Conservation (phyloP, 1,140 invertebrate genomes). For the Pseudomyrmex flavicornis region DNA sequence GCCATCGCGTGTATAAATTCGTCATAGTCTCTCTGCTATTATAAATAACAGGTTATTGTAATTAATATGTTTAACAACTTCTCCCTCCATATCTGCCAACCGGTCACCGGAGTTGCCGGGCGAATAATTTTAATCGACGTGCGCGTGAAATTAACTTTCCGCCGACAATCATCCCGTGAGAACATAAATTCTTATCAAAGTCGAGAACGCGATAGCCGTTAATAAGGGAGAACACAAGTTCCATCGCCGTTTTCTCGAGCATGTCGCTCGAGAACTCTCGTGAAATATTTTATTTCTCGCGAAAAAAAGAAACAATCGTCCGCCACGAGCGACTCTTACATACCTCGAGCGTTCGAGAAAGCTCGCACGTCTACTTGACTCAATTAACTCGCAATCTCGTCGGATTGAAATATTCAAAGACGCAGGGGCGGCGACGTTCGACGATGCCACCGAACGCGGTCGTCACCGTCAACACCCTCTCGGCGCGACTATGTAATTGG, state of each 20-base stretch:
- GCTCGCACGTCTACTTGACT: neutral
- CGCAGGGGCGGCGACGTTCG: neutral
- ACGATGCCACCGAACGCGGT: neutral
- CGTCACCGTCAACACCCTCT: conserved; percentile 45
- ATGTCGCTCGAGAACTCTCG: neutral
- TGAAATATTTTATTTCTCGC: conserved; percentile 5
- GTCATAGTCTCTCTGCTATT: neutral
- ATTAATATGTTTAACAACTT: conserved; percentile 61
- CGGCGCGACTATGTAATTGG: conserved; percentile 70
- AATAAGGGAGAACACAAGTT: neutral
- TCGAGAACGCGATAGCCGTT: conserved; percentile 24
- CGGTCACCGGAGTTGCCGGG: neutral
- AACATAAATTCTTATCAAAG: conserved; percentile 54
- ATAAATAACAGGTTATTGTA: conserved; percentile 58
- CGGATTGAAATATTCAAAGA: neutral
- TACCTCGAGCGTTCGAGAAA: neutral
- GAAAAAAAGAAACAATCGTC: neutral
- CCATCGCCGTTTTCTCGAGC: neutral
- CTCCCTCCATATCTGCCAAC: conserved; percentile 22
- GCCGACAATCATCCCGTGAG: conserved; percentile 24
- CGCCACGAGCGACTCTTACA: neutral
- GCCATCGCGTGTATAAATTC: conserved; percentile 7
- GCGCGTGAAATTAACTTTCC: conserved; percentile 39
- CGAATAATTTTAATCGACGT: conserved; percentile 40
- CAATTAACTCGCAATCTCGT: conserved; percentile 10